These are phyloP conservation scores for Poecile montanus DNA, from an alignment of 2,797 vertebrate genomes.

Conservation along the genomic window DNA sequence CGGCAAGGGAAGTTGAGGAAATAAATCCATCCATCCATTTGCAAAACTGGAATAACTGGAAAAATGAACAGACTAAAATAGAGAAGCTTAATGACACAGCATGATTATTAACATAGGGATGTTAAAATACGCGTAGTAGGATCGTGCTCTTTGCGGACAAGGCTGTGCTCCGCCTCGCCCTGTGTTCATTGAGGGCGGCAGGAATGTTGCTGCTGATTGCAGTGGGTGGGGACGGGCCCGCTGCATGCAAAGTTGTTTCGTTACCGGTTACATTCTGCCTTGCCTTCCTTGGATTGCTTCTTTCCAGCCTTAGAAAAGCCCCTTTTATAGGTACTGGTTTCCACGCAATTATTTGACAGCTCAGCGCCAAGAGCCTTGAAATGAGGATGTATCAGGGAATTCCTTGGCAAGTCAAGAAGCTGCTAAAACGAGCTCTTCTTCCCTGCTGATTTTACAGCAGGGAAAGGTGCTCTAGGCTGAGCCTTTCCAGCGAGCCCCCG, in stretches of 20 bases:
- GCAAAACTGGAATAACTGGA: slow-evolving; percentile 5
- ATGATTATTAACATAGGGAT: background rate
- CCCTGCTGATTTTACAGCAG: background rate
- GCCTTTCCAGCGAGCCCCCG: background rate
- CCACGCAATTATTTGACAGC: background rate
- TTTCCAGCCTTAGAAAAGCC: background rate
- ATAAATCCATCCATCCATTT: background rate
- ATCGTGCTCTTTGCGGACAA: background rate
- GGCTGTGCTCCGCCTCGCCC: background rate
- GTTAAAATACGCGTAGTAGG: background rate
- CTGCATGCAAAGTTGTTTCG: background rate
- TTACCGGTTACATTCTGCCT: background rate
- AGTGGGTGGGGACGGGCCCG: background rate
- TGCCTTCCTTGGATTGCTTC: background rate
- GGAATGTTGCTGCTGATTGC: background rate
- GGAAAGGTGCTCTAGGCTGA: background rate
- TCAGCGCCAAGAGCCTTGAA: background rate
- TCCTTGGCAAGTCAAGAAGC: background rate
- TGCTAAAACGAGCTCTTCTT: background rate
- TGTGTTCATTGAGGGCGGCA: background rate
- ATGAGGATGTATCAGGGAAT: background rate
- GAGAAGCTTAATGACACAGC: background rate
- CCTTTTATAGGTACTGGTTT: background rate
- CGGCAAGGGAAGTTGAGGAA: background rate
- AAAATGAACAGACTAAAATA: slow-evolving; percentile 2